Percentiles rank a stretch among this genome's conserved stretches.
Evolutionary conservation across 2,888 invertebrate species (phyloP).

Genomic region (Coelinius sp.): DNA sequence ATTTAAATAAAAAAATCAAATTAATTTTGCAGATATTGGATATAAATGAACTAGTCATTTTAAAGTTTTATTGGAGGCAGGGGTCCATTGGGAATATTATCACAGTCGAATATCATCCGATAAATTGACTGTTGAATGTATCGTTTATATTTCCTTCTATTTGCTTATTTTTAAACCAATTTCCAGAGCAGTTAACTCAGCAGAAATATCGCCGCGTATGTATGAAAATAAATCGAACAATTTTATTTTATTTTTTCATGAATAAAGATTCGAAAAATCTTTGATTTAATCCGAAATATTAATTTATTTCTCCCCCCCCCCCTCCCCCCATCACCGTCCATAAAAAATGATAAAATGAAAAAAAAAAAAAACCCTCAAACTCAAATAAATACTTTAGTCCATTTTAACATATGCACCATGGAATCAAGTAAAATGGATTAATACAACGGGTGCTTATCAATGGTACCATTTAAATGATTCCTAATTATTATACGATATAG

Average conservation of each 20-base stretch:
- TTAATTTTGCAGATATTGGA: too few species aligned
- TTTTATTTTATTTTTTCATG: too few species aligned
- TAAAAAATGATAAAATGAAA: too few species aligned
- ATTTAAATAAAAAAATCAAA: too few species aligned
- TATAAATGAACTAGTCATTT: too few species aligned
- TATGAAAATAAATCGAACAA: not conserved
- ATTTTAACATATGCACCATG: too few species aligned
- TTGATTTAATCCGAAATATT: too few species aligned
- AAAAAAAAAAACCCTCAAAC: too few species aligned
- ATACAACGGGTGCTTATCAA: conserved; percentile 42
- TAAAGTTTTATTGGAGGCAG: not conserved
- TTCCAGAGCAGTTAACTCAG: not conserved
- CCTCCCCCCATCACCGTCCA: too few species aligned
- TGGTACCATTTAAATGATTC: conserved; percentile 46
- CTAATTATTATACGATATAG: conserved; percentile 44
- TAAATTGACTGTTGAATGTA: conserved; percentile 7
- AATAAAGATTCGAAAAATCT: not conserved
- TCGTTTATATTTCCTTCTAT: not conserved
- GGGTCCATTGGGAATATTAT: not conserved
- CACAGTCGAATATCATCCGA: not conserved
- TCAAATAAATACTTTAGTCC: too few species aligned
- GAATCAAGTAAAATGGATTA: conserved; percentile 6
- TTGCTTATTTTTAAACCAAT: not conserved
- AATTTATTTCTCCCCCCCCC: too few species aligned
- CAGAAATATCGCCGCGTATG: not conserved